phyloP scores from a whole-genome alignment of 37 sponge, comb jelly and placozoan genomes.

The Spongilla lacustris region DNA sequence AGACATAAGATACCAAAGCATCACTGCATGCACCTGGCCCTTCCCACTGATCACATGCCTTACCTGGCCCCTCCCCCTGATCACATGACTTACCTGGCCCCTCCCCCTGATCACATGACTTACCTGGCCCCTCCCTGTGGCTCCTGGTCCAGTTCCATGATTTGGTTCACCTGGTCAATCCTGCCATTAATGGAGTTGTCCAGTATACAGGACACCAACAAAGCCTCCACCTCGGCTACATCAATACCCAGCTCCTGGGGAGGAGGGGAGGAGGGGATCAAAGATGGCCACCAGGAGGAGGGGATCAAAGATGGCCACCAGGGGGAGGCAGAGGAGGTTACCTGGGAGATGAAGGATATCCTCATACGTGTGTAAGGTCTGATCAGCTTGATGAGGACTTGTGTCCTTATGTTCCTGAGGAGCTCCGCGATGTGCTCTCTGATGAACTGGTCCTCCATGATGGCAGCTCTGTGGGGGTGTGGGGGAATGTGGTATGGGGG shows the following conservation, averaged over 20 bases:
- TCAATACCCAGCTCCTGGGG: conserved; percentile 84
- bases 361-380: conserved; percentile 88
- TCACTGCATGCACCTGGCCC: no score
- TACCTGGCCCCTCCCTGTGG: conserved; percentile 74
- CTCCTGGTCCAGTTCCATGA: conserved; percentile 74
- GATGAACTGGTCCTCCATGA: conserved; percentile 96
- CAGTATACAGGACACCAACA: conserved; percentile 89
- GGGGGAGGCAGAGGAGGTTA: not conserved
- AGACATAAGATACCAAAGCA: no score
- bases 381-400: conserved; percentile 92
- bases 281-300: no score
- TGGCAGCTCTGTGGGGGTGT: conserved; percentile 40
- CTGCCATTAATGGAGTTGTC: conserved; percentile 82
- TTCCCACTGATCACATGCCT: no score
- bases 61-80: no score
- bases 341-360: conserved; percentile 84
- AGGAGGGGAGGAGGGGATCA: no score
- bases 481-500: no score
- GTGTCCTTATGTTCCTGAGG: conserved; percentile 81
- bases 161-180: conserved; percentile 90
- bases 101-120: no score
- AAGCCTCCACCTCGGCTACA: conserved; percentile 80
- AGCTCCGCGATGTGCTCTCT: conserved; percentile 95
- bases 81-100: no score
- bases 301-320: no score